Conservation (phyloP, 2,113 vertebrate species). For the Ammodytes marinus region DNA sequence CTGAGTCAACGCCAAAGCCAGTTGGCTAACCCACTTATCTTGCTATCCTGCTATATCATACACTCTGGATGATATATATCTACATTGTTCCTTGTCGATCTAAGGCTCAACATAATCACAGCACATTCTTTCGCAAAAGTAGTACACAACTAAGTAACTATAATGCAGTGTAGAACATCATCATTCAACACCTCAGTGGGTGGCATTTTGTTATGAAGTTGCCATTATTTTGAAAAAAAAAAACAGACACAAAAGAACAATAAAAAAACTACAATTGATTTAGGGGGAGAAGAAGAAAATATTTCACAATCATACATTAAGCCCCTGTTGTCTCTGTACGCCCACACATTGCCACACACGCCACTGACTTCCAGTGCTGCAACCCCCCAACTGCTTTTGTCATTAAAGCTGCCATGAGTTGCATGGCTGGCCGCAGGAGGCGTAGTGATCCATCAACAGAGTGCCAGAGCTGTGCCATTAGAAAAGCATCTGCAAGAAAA, state of each 20-base stretch:
- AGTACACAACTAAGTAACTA: background rate
- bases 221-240: background rate
- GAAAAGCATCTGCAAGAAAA: conserved; percentile 81
- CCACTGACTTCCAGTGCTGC: conserved; percentile 51
- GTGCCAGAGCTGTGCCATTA: conserved; percentile 76
- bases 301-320: conserved; percentile 65
- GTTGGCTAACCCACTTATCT: background rate
- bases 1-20: background rate
- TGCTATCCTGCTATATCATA: no score
- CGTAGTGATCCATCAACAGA: conserved; percentile 75
- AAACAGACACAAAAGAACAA: background rate
- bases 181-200: background rate
- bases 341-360: conserved; percentile 51
- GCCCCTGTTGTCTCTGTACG: conserved; percentile 44
- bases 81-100: background rate
- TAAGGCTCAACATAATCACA: background rate
- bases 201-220: background rate
- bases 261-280: conserved; percentile 22
- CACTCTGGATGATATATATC: no score
- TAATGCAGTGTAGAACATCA: background rate
- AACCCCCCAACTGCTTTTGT: conserved; percentile 64
- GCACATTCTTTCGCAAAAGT: background rate
- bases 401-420: conserved; percentile 74
- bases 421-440: conserved; percentile 76
- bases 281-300: conserved; percentile 21